Percentiles rank a stretch among this genome's conserved stretches.
Conservation (phyloP, 2,888 invertebrate genomes). For the Euspilapteryx auroguttella region DNA sequence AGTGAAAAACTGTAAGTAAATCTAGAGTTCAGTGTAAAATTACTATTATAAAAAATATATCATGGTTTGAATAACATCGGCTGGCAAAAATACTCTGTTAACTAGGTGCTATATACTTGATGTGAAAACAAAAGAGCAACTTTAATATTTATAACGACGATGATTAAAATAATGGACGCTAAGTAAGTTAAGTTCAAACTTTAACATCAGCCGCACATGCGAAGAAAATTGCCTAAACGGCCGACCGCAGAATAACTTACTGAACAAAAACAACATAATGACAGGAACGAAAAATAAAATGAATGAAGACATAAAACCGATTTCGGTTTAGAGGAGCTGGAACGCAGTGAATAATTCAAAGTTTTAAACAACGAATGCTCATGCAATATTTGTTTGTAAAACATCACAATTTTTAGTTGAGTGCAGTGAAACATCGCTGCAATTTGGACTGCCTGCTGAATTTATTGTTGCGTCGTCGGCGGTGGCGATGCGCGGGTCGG, state of each 20-base stretch:
- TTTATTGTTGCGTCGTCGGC: conserved; percentile 48
- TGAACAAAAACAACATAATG: neutral
- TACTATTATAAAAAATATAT: too few relatives aligned
- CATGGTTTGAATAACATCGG: too few relatives aligned
- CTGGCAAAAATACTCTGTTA: too few relatives aligned
- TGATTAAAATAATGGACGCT: too few relatives aligned
- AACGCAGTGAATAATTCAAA: conserved; percentile 16
- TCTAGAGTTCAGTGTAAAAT: too few relatives aligned
- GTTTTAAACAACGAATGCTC: conserved; percentile 24
- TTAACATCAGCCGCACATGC: neutral
- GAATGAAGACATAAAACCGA: conserved; percentile 21
- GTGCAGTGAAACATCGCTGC: conserved; percentile 41
- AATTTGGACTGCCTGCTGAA: conserved; percentile 51
- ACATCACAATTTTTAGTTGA: conserved; percentile 48
- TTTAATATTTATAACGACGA: too few relatives aligned
- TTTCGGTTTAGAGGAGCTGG: conserved; percentile 1
- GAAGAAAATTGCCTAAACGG: neutral
- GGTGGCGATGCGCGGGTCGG: conserved; percentile 27
- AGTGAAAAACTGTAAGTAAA: too few relatives aligned
- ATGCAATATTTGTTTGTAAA: conserved; percentile 40
- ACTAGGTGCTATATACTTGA: too few relatives aligned
- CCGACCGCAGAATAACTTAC: neutral
- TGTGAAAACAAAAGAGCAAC: too few relatives aligned
- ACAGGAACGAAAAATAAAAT: conserved; percentile 7
- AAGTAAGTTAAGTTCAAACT: neutral